phyloP scores from a whole-genome alignment of 2,113 vertebrate species.

The Phaethornis superciliosus region DNA sequence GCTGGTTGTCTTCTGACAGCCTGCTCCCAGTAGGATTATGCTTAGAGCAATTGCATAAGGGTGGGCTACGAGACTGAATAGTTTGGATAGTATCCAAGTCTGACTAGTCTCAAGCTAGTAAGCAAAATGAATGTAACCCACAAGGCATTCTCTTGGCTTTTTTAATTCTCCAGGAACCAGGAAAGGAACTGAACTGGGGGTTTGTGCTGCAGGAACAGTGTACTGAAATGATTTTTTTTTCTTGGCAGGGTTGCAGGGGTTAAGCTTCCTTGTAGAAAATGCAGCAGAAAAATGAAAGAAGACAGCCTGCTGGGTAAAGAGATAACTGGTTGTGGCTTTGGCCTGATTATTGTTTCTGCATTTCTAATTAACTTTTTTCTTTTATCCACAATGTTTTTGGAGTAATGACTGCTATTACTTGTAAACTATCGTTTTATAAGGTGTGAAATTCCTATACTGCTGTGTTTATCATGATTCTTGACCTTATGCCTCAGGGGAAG shows the following conservation, averaged over 20 bases:
- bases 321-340: slow-evolving; percentile 17
- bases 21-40: neutral
- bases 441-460: slow-evolving; percentile 47
- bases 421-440: slow-evolving; percentile 49
- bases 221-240: neutral
- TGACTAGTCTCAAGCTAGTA: slow-evolving; percentile 5
- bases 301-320: neutral
- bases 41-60: slow-evolving; percentile 16
- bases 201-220: neutral
- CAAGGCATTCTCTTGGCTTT: neutral
- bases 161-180: neutral
- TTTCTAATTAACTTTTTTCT: neutral
- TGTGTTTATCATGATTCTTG: slow-evolving; percentile 46
- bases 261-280: slow-evolving; percentile 7
- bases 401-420: neutral
- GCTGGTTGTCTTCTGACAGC: neutral
- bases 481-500: slow-evolving; percentile 9
- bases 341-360: slow-evolving; percentile 25
- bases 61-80: neutral
- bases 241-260: neutral
- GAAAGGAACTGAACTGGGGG: neutral
- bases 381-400: neutral
- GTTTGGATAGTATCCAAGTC: slow-evolving; percentile 30
- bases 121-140: neutral
- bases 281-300: neutral